A percentile compares a stretch with the other conserved stretches of the same genome.
Evolutionary conservation across 2,888 invertebrate genomes (phyloP).

Genomic region (Acronicta leporina): DNA sequence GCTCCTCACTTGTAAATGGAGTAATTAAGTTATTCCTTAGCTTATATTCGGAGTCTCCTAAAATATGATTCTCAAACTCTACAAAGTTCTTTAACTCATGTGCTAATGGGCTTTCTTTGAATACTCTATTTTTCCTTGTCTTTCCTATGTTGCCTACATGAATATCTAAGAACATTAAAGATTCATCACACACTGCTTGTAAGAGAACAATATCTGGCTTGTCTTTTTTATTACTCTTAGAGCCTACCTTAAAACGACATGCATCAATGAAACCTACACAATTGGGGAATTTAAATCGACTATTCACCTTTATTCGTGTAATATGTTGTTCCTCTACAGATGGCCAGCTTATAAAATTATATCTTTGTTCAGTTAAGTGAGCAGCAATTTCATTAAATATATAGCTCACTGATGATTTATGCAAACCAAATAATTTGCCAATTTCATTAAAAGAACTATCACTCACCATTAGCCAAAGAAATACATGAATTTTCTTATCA

Average conservation of each 20-base stretch:
- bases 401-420: constrained; percentile 79
- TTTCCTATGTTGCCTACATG: constrained; percentile 76
- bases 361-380: constrained; percentile 71
- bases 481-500: constrained; percentile 82
- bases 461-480: constrained; percentile 77
- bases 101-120: constrained; percentile 74
- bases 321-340: constrained; percentile 81
- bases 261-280: constrained; percentile 84
- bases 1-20: constrained; percentile 79
- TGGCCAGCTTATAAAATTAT: constrained; percentile 81
- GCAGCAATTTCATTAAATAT: constrained; percentile 80
- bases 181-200: constrained; percentile 85
- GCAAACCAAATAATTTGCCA: constrained; percentile 76
- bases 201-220: constrained; percentile 73
- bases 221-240: constrained; percentile 68
- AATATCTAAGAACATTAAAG: constrained; percentile 77
- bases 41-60: constrained; percentile 81
- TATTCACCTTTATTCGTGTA: constrained; percentile 81
- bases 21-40: constrained; percentile 79
- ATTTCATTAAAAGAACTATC: constrained; percentile 78
- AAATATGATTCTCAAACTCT: constrained; percentile 81
- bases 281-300: constrained; percentile 80
- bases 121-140: constrained; percentile 76
- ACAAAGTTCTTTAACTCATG: constrained; percentile 77
- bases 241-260: constrained; percentile 77